Base-by-base conservation (phyloP, 2,888 invertebrate species). In the Meganola albula region DNA sequence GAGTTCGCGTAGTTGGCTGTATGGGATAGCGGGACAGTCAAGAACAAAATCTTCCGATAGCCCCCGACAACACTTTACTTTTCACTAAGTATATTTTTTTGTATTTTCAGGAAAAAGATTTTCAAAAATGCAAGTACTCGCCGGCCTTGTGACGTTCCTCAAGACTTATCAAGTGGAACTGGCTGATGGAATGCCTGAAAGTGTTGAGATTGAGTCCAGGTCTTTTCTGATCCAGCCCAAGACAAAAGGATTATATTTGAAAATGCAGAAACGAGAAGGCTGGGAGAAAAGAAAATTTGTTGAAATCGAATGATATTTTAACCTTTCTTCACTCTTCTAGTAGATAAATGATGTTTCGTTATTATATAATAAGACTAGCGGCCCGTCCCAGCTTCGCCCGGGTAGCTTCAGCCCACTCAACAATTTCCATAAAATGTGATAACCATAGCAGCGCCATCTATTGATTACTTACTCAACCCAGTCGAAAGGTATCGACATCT, bases 91-190 rank as follows among this genome's bases (percentile, higher is more conserved):
- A 5, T 8, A 4, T 2, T 2, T 10, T 3, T 7, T 11, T 23
- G n/a, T 10, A 10, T 24, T 55, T 58, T 6, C 49, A 76, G 76
- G 76, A 5, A 57, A 62, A 49, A 52, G 73, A 1, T 69, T 76
- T 31, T 59, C 72, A 1, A 65, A 61, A 43, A 72, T 76, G 74
- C 66, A 70, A 39, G 53, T 67, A 31, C 13, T 65, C n/a, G 52
- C 72, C 0, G 70, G 64, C 0, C 34, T 74, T 22, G 38, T 72
- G 18, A 63, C 66, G 1, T 25, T 74, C 9, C 45, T 76, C 40
- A 71, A 61, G 53, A 67, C 65, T 27, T 73, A 61, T 40, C 38
- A 40, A 11, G 40, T 73, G 40, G 57, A 58, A 12, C 31, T 71
- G 6, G 64, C 66, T 0, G 53, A 48, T 0, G 66, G 53, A 4